Conservation (phyloP, 1,140 invertebrate species). For the Armadillidium nasatum region DNA sequence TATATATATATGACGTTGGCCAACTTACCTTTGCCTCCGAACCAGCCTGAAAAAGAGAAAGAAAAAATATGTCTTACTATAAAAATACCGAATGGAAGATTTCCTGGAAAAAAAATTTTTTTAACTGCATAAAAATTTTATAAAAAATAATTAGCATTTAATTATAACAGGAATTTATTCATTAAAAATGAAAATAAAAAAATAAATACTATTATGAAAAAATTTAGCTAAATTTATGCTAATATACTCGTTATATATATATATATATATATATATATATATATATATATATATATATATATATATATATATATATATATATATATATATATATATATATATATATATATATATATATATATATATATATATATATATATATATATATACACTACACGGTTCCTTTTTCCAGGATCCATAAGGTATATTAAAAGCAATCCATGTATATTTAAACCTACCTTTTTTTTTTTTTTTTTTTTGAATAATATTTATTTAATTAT, state of each 20-base stretch:
- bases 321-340: slow-evolving; percentile 6
- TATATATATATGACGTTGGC: too few relatives aligned
- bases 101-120: not conserved
- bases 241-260: too few relatives aligned
- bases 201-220: too few relatives aligned
- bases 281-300: slow-evolving; percentile 1
- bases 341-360: not conserved
- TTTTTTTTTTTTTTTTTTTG: too few relatives aligned
- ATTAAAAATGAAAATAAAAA: too few relatives aligned
- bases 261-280: slow-evolving; percentile 1
- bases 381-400: too few relatives aligned
- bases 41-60: not conserved
- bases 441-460: too few relatives aligned
- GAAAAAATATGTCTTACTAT: not conserved
- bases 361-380: not conserved
- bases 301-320: slow-evolving; percentile 6
- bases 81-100: not conserved
- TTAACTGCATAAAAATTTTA: not conserved
- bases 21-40: not conserved
- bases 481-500: too few relatives aligned
- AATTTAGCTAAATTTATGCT: too few relatives aligned
- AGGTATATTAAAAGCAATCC: too few relatives aligned
- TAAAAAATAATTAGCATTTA: not conserved
- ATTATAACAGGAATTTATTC: not conserved
- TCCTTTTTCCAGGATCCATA: too few relatives aligned